A percentile compares a stretch with the other conserved stretches of the same genome.
Conservation (phyloP, 2,888 invertebrate species). For the Zygothrica quintamaculata region DNA sequence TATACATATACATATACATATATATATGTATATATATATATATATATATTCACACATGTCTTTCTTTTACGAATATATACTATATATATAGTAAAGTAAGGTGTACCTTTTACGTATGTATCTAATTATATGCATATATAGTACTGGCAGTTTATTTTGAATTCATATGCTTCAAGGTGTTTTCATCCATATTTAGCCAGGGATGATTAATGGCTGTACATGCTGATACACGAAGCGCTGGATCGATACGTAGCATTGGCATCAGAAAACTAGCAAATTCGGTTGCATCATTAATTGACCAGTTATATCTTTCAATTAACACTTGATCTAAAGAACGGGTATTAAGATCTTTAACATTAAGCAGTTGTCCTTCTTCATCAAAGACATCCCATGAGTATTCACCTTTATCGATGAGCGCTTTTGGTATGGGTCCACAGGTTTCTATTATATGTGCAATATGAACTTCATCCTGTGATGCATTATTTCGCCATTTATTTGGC, state of each 20-base stretch:
- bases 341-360: slow-evolving; percentile 95
- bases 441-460: slow-evolving; percentile 99
- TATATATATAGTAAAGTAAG: not conserved
- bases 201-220: slow-evolving; percentile 95
- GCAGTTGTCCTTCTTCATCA: slow-evolving; percentile 95
- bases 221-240: slow-evolving; percentile 94
- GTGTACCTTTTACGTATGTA: too few species aligned
- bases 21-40: too few species aligned
- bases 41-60: too few species aligned
- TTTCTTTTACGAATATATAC: slow-evolving; percentile 4
- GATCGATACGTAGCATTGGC: slow-evolving; percentile 98
- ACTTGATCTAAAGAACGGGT: slow-evolving; percentile 97
- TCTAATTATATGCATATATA: too few species aligned
- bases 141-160: not conserved
- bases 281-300: slow-evolving; percentile 93
- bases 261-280: slow-evolving; percentile 96
- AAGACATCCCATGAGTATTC: slow-evolving; percentile 96
- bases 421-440: slow-evolving; percentile 96
- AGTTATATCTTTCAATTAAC: slow-evolving; percentile 97
- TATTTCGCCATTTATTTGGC: slow-evolving; percentile 93
- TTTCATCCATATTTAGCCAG: slow-evolving; percentile 88
- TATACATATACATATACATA: too few species aligned
- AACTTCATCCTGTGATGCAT: slow-evolving; percentile 98
- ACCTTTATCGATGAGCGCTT: slow-evolving; percentile 94
- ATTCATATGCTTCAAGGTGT: slow-evolving; percentile 4